Evolutionary conservation across 2,888 invertebrate species (phyloP).

Genomic region (Drosophila cracens): DNA sequence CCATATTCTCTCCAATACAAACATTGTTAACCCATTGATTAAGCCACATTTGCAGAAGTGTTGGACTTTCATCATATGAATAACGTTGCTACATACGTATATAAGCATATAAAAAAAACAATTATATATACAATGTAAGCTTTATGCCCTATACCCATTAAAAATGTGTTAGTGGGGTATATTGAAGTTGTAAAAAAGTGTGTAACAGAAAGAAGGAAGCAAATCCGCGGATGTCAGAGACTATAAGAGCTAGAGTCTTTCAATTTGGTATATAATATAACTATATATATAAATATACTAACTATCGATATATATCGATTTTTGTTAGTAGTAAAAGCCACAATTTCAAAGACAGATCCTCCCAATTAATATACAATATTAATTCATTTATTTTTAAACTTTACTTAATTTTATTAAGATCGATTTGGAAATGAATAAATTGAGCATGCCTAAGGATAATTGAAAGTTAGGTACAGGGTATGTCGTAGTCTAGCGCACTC

Average conservation of each 20-base stretch:
- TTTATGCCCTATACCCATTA: not conserved
- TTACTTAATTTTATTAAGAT: not conserved
- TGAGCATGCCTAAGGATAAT: not conserved
- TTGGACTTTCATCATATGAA: constrained; percentile 24
- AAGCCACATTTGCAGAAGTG: constrained; percentile 9
- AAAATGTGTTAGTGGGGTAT: not conserved
- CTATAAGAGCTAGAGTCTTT: not conserved
- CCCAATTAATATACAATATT: not conserved
- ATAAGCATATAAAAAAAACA: not conserved
- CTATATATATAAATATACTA: too few relatives aligned
- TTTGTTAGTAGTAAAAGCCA: not conserved
- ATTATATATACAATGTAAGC: not conserved
- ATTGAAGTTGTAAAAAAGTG: not conserved
- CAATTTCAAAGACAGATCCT: not conserved
- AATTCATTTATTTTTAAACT: fast-evolving
- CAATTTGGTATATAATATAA: not conserved
- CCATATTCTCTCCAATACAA: constrained; percentile 2
- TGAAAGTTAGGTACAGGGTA: not conserved
- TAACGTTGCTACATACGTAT: not conserved
- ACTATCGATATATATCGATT: not conserved
- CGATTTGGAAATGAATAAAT: not conserved
- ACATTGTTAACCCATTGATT: constrained; percentile 23
- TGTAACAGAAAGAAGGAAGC: not conserved
- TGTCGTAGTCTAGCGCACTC: not conserved
- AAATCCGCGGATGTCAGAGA: not conserved